Conservation (phyloP, 2,888 invertebrate species). For the Mellilla xanthometata region DNA sequence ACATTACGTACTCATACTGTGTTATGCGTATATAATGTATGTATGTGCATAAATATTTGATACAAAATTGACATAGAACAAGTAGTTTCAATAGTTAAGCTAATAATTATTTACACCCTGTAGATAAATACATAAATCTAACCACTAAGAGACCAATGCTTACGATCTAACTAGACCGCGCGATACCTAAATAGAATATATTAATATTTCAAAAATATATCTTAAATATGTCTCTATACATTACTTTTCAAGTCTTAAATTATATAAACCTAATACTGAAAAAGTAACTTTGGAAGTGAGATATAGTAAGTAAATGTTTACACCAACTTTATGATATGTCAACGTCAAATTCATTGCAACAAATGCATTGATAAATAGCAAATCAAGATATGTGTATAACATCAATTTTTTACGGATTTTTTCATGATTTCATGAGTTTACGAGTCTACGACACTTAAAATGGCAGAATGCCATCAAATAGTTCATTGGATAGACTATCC, state of each 20-base stretch:
- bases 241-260: conserved; percentile 72
- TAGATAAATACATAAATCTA: conserved; percentile 65
- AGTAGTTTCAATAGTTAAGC: not conserved
- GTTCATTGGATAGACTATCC: too few relatives aligned
- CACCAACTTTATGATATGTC: conserved; percentile 69
- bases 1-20: too few relatives aligned
- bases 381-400: too few relatives aligned
- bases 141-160: conserved; percentile 55
- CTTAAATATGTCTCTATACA: conserved; percentile 50
- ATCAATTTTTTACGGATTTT: too few relatives aligned
- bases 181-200: conserved; percentile 45
- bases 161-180: conserved; percentile 38
- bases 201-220: conserved; percentile 40
- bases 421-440: too few relatives aligned
- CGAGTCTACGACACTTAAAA: too few relatives aligned
- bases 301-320: conserved; percentile 50
- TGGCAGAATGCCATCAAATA: too few relatives aligned
- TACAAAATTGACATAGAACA: conserved; percentile 1
- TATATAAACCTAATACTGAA: conserved; percentile 73
- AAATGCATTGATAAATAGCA: too few relatives aligned
- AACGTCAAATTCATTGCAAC: conserved; percentile 10
- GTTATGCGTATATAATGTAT: too few relatives aligned
- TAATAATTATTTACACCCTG: conserved; percentile 36
- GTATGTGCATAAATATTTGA: too few relatives aligned
- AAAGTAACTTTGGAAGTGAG: conserved; percentile 61